A percentile compares a stretch with the other conserved stretches of the same genome.
Evolutionary conservation across 2,888 invertebrate species (phyloP).

Genomic region (Orchestes rusci): DNA sequence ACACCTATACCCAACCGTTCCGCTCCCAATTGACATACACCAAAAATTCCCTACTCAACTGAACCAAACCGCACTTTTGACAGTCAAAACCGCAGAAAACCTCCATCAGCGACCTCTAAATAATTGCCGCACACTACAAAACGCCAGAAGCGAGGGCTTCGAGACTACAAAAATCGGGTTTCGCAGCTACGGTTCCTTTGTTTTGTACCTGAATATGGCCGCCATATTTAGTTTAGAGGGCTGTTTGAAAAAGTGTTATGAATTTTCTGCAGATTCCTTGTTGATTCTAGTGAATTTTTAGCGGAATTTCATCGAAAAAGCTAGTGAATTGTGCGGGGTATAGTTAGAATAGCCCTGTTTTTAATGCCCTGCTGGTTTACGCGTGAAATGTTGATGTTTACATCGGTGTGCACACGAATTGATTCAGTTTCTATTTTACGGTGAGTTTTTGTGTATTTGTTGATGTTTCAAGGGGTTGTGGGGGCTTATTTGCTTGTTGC

Average conservation of each 20-base stretch:
- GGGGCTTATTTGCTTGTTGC: too few species aligned
- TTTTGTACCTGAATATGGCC: slow-evolving; percentile 80
- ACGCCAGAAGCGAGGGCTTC: too few species aligned
- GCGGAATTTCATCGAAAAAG: slow-evolving; percentile 39
- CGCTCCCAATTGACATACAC: too few species aligned
- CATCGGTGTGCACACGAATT: slow-evolving; percentile 62
- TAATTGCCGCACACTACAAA: too few species aligned
- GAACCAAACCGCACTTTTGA: too few species aligned
- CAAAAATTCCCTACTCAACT: too few species aligned
- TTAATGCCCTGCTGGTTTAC: slow-evolving; percentile 42
- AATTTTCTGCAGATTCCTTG: slow-evolving; percentile 39
- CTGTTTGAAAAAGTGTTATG: slow-evolving; percentile 60
- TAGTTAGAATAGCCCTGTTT: slow-evolving; percentile 40
- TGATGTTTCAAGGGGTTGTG: not conserved
- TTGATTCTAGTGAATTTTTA: slow-evolving; percentile 40
- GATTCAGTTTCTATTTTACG: slow-evolving; percentile 56
- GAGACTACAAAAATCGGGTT: slow-evolving; percentile 42
- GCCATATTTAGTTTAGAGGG: slow-evolving; percentile 79
- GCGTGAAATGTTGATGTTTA: slow-evolving; percentile 65
- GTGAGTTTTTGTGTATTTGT: slow-evolving; percentile 36
- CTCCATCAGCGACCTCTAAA: too few species aligned
- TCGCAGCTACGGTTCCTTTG: slow-evolving; percentile 53
- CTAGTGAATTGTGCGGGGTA: slow-evolving; percentile 43
- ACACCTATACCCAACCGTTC: too few species aligned
- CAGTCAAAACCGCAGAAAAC: too few species aligned